Evolutionary conservation across 2,797 vertebrate species (phyloP).

Genomic region (Mus minutoides): DNA sequence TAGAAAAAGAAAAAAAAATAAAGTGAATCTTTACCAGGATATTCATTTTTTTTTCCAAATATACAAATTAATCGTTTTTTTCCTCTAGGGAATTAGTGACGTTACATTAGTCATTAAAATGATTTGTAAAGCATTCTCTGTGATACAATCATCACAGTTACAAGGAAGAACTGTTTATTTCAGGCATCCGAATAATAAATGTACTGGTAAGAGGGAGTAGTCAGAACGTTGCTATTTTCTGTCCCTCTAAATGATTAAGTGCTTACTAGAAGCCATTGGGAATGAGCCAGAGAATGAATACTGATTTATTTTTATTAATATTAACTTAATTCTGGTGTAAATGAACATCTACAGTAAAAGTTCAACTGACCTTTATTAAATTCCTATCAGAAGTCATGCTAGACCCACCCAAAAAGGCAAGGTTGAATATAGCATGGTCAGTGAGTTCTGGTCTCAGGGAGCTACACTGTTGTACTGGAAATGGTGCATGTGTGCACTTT

Average conservation of each 20-base stretch:
- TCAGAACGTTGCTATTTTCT: slow-evolving; percentile 50
- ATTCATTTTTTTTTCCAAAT: slow-evolving; percentile 57
- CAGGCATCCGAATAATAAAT: neutral
- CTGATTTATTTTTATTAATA: slow-evolving; percentile 42
- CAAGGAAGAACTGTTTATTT: slow-evolving; percentile 59
- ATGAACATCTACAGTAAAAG: neutral
- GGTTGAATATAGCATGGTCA: neutral
- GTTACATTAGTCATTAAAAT: slow-evolving; percentile 57
- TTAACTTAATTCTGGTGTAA: slow-evolving; percentile 45
- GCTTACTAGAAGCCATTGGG: slow-evolving; percentile 45
- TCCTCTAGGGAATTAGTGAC: neutral
- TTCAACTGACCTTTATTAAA: neutral
- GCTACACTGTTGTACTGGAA: neutral
- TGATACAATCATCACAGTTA: slow-evolving; percentile 48
- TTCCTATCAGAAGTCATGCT: slow-evolving; percentile 28
- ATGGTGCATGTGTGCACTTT: neutral
- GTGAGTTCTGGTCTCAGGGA: neutral
- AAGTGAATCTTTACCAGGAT: slow-evolving; percentile 57
- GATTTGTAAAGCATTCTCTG: slow-evolving; percentile 49
- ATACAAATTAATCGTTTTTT: slow-evolving; percentile 40
- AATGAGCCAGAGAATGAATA: slow-evolving; percentile 46
- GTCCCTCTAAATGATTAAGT: slow-evolving; percentile 12
- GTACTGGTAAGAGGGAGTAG: neutral
- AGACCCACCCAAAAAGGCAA: neutral
- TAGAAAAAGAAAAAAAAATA: neutral